These are phyloP conservation scores for Balaeniceps rex DNA, from an alignment of 2,113 vertebrate species.

Conservation along the genomic window DNA sequence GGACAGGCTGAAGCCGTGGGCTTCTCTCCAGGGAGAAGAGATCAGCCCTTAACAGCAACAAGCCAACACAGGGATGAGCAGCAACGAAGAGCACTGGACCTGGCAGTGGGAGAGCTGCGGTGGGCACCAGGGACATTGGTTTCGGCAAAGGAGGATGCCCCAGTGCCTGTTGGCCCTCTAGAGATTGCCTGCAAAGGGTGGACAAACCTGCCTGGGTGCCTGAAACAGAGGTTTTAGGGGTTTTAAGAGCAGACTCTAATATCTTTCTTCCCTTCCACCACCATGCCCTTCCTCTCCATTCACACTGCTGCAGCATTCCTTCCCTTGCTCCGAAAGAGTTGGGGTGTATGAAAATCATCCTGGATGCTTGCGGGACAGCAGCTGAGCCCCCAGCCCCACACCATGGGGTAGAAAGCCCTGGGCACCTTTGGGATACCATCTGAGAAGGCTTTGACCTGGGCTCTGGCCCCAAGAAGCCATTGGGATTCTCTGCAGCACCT, in stretches of 20 bases:
- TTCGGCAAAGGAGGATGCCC: not conserved
- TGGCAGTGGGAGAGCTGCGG: fast-evolving
- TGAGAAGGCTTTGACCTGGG: not conserved
- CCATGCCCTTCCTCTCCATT: not conserved
- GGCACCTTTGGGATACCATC: not conserved
- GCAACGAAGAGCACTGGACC: fast-evolving
- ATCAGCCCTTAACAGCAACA: not conserved
- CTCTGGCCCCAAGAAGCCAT: not conserved
- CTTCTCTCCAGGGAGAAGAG: not conserved
- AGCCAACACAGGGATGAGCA: not conserved
- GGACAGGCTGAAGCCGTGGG: not conserved
- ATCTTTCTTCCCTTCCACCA: not conserved
- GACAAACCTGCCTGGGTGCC: not conserved
- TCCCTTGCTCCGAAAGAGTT: not conserved
- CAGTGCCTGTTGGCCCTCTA: not conserved
- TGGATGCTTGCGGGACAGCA: not conserved
- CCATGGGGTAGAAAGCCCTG: not conserved
- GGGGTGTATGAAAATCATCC: not conserved
- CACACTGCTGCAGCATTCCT: not conserved
- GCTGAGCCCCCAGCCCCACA: not conserved
- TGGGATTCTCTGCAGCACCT: not conserved
- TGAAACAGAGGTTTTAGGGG: not conserved
- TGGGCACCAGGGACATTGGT: not conserved
- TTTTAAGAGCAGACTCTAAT: not conserved
- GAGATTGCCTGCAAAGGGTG: not conserved